Evolutionary conservation across 2,888 invertebrate genomes (phyloP).

Genomic region (Tuta absoluta): DNA sequence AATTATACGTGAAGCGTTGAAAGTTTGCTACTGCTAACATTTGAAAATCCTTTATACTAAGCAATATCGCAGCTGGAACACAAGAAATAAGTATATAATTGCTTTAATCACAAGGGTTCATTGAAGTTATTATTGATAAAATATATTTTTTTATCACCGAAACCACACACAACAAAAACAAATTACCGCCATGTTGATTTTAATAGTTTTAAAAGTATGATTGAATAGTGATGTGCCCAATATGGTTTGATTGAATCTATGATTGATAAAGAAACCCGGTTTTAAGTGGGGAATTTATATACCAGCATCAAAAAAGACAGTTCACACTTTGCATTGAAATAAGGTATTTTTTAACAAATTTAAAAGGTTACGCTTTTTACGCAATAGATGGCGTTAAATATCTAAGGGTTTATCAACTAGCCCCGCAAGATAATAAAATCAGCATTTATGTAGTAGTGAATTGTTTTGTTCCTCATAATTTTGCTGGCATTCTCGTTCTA

Average conservation of each 20-base stretch:
- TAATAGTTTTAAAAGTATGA: neutral
- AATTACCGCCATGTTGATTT: slow-evolving; percentile 10
- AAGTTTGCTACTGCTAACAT: neutral
- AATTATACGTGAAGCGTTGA: neutral
- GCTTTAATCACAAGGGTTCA: neutral
- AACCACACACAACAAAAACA: slow-evolving; percentile 18
- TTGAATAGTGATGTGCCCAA: neutral
- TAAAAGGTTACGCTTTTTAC: too few species aligned
- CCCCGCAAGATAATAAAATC: too few species aligned
- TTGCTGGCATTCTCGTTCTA: too few species aligned
- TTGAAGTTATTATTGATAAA: neutral
- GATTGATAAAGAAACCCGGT: neutral
- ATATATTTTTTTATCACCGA: neutral
- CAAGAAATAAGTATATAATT: neutral
- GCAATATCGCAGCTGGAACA: neutral
- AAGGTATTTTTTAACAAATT: too few species aligned
- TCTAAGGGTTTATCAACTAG: too few species aligned
- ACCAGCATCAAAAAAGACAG: too few species aligned
- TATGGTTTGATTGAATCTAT: neutral
- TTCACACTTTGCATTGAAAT: too few species aligned
- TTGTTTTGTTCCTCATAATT: too few species aligned
- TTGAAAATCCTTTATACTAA: neutral
- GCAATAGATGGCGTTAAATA: too few species aligned
- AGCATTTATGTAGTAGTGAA: too few species aligned
- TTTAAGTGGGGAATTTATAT: too few species aligned